Conservation (phyloP, 2,888 invertebrate genomes). For the Thecocarcelia acutangulata region DNA sequence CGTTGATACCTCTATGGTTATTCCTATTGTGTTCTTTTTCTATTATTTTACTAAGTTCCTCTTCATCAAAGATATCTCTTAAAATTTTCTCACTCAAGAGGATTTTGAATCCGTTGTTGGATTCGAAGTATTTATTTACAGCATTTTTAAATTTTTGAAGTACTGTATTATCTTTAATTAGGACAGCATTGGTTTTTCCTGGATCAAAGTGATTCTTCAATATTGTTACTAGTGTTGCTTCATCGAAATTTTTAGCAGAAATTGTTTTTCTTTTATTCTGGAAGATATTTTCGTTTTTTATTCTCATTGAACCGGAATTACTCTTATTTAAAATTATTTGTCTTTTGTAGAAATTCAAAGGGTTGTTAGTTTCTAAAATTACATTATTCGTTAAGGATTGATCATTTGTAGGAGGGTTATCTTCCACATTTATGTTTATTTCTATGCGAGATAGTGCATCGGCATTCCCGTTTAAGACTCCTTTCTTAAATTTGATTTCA, state of each 20-base stretch:
- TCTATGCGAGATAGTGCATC: slow-evolving; percentile 33
- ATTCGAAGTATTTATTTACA: slow-evolving; percentile 1
- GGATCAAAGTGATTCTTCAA: slow-evolving; percentile 27
- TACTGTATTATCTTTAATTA: background rate
- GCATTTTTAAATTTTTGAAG: slow-evolving; percentile 23
- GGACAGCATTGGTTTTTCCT: slow-evolving; percentile 9
- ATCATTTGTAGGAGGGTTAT: slow-evolving; percentile 7
- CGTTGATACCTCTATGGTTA: no score
- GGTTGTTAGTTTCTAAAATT: slow-evolving; percentile 40
- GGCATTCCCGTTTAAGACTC: slow-evolving; percentile 32
- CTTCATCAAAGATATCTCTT: background rate
- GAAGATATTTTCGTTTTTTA: slow-evolving; percentile 26
- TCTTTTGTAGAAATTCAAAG: slow-evolving; percentile 28
- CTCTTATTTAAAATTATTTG: slow-evolving; percentile 26
- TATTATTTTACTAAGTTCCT: background rate
- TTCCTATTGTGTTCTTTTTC: background rate
- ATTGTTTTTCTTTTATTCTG: slow-evolving; percentile 21
- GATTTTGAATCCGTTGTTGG: background rate
- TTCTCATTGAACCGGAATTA: slow-evolving; percentile 32
- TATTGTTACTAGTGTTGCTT: slow-evolving; percentile 27
- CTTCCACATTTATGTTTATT: slow-evolving; percentile 18
- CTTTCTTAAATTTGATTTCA: slow-evolving; percentile 40
- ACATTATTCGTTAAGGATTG: slow-evolving; percentile 20
- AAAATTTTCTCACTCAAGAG: slow-evolving; percentile 8
- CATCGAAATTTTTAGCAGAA: slow-evolving; percentile 16